Evolutionary conservation across 2,797 vertebrate genomes (phyloP).

Genomic region (Siniperca obscura): DNA sequence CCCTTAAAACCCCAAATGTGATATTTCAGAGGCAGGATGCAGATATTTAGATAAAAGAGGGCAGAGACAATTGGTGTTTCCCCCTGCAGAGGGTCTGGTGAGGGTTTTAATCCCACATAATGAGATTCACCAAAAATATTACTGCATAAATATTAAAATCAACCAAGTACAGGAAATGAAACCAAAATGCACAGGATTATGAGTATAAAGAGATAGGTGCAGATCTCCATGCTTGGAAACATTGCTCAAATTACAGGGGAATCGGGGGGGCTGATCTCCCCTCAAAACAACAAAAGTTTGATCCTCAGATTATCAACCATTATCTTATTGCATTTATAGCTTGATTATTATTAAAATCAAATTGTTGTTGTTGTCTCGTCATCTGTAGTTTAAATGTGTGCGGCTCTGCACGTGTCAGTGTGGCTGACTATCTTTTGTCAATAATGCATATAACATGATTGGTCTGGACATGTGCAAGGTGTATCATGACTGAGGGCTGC

Average conservation of each 20-base stretch:
- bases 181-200: not conserved
- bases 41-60: constrained; percentile 65
- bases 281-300: too few relatives aligned
- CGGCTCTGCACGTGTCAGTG: not conserved
- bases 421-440: not conserved
- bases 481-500: not conserved
- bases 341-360: too few relatives aligned
- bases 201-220: too few relatives aligned
- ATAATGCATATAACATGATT: too few relatives aligned
- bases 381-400: not conserved
- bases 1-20: constrained; percentile 33
- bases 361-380: not conserved
- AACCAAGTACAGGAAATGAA: not conserved
- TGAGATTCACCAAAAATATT: not conserved
- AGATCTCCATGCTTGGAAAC: too few relatives aligned
- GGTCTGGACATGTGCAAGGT: not conserved
- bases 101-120: constrained; percentile 18
- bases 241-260: too few relatives aligned
- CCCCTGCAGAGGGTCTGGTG: constrained; percentile 36
- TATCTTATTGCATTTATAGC: not conserved
- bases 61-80: constrained; percentile 57
- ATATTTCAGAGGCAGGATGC: constrained; percentile 65
- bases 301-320: not conserved
- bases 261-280: too few relatives aligned
- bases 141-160: not conserved